phyloP scores from a whole-genome alignment of 1,140 invertebrate genomes.

The Drosophila micromelanica region DNA sequence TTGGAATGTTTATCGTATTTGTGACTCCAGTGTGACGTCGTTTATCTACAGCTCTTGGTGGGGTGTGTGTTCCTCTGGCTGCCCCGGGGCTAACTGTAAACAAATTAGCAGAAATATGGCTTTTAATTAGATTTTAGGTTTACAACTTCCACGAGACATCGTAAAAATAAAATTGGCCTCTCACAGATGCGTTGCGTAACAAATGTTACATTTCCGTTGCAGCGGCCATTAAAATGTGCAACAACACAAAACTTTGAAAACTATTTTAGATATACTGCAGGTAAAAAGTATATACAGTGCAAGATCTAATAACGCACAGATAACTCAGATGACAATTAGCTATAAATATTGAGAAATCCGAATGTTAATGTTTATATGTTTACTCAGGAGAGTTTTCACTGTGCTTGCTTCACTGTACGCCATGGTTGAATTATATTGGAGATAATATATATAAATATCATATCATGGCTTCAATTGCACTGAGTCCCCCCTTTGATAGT shows the following conservation, averaged over 20 bases:
- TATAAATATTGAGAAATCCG: no score
- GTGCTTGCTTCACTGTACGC: no score
- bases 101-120: conserved; percentile 40
- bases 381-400: no score
- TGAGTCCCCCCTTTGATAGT: not conserved
- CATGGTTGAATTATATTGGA: no score
- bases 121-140: conserved; percentile 77
- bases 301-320: no score
- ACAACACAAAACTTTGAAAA: not conserved
- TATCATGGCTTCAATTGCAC: not conserved
- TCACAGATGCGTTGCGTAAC: conserved; percentile 45
- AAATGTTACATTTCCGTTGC: conserved; percentile 36
- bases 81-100: conserved; percentile 58
- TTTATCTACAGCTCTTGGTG: conserved; percentile 26
- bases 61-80: conserved; percentile 2
- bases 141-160: conserved; percentile 65
- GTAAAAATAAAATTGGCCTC: conserved; percentile 41
- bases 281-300: no score
- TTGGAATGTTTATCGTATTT: conserved; percentile 62
- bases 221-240: conserved; percentile 29
- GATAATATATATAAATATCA: not conserved
- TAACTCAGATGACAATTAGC: no score
- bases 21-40: conserved; percentile 80
- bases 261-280: no score
- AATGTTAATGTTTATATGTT: no score